A percentile compares a stretch with the other conserved stretches of the same genome.
Evolutionary conservation across 2,888 invertebrate species (phyloP).

Genomic region (Sericinus montela): DNA sequence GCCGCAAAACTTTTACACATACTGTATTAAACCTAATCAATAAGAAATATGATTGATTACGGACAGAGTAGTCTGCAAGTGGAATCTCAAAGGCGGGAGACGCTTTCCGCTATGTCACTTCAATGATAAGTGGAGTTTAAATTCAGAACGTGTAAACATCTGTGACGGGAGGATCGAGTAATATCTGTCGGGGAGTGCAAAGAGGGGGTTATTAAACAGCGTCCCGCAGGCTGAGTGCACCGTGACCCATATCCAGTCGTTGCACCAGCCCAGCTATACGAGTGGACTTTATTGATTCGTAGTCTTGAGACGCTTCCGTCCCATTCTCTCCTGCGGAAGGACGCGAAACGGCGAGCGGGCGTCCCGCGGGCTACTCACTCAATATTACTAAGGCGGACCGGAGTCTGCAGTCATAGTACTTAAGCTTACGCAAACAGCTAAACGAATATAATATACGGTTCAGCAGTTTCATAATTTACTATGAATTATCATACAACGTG

Average conservation of each 20-base stretch:
- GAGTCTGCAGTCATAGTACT: slow-evolving; percentile 61
- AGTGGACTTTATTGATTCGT: slow-evolving; percentile 80
- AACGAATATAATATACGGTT: slow-evolving; percentile 42
- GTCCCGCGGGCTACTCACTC: slow-evolving; percentile 65
- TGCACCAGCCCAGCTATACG: slow-evolving; percentile 73
- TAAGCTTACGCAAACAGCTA: slow-evolving; percentile 53
- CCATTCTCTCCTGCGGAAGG: slow-evolving; percentile 44
- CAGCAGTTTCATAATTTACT: too few relatives aligned
- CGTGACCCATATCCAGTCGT: slow-evolving; percentile 70
- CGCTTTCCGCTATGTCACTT: slow-evolving; percentile 21
- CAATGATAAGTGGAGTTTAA: slow-evolving; percentile 38
- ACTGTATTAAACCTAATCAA: neutral
- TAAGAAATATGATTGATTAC: neutral
- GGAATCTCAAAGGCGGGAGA: slow-evolving; percentile 1
- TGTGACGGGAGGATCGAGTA: slow-evolving; percentile 40
- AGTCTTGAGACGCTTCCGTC: slow-evolving; percentile 74
- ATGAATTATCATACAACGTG: too few relatives aligned
- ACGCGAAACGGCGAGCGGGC: slow-evolving; percentile 35
- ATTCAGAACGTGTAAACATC: slow-evolving; percentile 38
- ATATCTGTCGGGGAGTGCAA: slow-evolving; percentile 57
- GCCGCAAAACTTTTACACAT: neutral
- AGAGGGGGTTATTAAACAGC: slow-evolving; percentile 66
- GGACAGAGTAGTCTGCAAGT: neutral
- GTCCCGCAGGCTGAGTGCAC: slow-evolving; percentile 64
- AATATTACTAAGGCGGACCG: slow-evolving; percentile 66